Evolutionary conservation across 2,888 invertebrate genomes (phyloP).

Genomic region (Lathronympha strigana): DNA sequence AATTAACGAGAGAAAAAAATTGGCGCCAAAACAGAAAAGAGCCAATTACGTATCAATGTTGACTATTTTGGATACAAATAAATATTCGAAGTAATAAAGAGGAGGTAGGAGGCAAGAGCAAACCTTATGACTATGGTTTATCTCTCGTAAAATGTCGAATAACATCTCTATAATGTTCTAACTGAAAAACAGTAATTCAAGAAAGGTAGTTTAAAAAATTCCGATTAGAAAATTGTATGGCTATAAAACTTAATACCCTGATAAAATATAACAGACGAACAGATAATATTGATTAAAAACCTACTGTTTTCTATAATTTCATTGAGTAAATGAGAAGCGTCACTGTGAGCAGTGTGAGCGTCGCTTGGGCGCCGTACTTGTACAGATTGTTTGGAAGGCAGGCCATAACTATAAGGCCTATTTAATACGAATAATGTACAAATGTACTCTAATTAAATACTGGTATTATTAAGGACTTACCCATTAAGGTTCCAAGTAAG

Average conservation of each 20-base stretch:
- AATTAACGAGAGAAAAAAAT: conserved; percentile 25
- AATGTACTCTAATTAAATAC: background rate
- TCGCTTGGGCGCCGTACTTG: conserved; percentile 9
- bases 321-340: conserved; percentile 17
- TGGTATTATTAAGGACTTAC: conserved; percentile 77
- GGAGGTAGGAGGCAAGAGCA: background rate
- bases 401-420: background rate
- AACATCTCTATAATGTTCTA: background rate
- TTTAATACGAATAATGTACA: background rate
- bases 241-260: background rate
- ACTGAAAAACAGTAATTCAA: background rate
- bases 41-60: background rate
- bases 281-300: background rate
- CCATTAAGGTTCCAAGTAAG: conserved; percentile 90
- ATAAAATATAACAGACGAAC: background rate
- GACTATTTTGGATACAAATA: background rate
- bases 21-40: conserved; percentile 46
- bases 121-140: background rate
- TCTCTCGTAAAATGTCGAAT: background rate
- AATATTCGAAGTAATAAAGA: too few relatives aligned
- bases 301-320: background rate
- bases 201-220: background rate
- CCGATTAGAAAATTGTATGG: background rate
- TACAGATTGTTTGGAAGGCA: background rate
- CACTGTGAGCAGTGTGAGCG: conserved; percentile 17